Conservation (phyloP, 2,113 vertebrate species). For the Heterochromis multidens region DNA sequence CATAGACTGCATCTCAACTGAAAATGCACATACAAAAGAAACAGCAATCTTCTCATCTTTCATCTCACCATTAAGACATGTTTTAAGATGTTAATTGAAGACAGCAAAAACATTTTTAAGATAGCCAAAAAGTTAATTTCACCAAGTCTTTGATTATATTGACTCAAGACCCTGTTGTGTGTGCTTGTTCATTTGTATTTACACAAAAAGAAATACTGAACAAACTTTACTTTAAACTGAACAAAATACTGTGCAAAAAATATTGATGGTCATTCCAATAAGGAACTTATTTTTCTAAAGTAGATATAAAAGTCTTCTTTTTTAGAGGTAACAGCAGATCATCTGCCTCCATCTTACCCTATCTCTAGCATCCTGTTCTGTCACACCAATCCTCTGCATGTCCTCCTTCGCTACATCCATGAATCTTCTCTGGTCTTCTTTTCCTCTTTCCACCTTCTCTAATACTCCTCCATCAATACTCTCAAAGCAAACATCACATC, state of each 20-base stretch:
- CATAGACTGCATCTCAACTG: not conserved
- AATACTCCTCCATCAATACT: no score
- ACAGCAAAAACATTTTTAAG: accelerated
- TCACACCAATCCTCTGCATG: not conserved
- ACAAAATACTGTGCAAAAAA: not conserved
- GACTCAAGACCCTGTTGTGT: not conserved
- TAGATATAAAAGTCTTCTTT: not conserved
- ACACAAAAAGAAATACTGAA: not conserved
- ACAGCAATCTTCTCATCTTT: not conserved
- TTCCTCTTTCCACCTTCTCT: not conserved
- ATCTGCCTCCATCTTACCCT: not conserved
- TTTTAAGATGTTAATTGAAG: no score
- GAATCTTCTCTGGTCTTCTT: not conserved
- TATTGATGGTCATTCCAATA: not conserved
- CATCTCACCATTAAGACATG: no score
- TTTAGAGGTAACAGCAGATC: not conserved
- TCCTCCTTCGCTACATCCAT: not conserved
- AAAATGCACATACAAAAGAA: not conserved
- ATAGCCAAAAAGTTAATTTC: not conserved
- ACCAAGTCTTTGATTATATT: not conserved
- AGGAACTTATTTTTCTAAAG: not conserved
- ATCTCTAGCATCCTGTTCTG: not conserved
- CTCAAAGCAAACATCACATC: no score
- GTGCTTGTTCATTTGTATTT: not conserved
- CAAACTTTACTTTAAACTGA: not conserved